A percentile compares a stretch with the other conserved stretches of the same genome.
These are phyloP conservation scores for Oedothorax gibbosus DNA, from an alignment of 1,140 invertebrate genomes.

Conservation along the genomic window DNA sequence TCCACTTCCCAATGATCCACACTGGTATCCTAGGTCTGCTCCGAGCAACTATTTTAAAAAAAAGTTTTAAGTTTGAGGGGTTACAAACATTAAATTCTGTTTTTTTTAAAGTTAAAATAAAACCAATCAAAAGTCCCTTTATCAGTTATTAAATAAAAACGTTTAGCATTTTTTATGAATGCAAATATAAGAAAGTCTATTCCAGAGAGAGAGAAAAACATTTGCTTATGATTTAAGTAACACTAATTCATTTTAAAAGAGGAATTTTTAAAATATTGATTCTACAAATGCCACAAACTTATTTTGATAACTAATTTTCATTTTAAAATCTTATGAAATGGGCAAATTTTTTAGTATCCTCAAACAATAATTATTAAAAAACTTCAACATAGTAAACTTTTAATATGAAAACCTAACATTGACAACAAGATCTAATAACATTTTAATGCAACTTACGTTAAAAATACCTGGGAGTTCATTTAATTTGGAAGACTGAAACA, in stretches of 20 bases:
- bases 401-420: neutral
- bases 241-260: too few species aligned
- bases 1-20: constrained; percentile 69
- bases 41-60: constrained; percentile 63
- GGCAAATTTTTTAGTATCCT: neutral
- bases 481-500: constrained; percentile 63
- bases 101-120: too few species aligned
- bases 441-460: constrained; percentile 16
- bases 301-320: neutral
- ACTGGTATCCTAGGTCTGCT: constrained; percentile 66
- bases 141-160: too few species aligned
- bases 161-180: too few species aligned
- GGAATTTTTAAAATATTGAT: too few species aligned
- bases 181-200: too few species aligned
- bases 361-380: neutral
- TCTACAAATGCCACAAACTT: too few species aligned
- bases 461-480: constrained; percentile 57
- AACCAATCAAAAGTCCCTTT: too few species aligned
- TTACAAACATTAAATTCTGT: too few species aligned
- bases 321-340: neutral
- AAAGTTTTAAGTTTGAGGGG: neutral
- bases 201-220: too few species aligned
- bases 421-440: neutral
- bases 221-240: too few species aligned
- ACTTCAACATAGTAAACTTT: too few species aligned